Percentiles rank a stretch among this genome's conserved stretches.
Evolutionary conservation across 92 coral and sea anemone genomes (phyloP).

Genomic region (Heliopora coerulea): DNA sequence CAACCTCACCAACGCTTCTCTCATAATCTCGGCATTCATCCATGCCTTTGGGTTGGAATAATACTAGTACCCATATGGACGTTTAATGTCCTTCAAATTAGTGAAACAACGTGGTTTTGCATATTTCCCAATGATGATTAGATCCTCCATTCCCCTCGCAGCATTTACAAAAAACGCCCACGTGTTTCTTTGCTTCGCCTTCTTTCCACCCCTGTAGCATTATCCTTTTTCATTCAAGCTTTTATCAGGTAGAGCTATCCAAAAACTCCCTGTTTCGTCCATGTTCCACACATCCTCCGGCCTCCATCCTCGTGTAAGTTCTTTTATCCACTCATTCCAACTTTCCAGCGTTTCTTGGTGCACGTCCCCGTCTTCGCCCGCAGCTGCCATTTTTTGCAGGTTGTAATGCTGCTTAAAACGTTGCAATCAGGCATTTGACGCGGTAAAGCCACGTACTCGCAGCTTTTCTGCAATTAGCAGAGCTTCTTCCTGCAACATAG

Average conservation of each 20-base stretch:
- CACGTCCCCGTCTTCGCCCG: conserved; percentile 59
- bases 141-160: conserved; percentile 46
- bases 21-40: conserved; percentile 53
- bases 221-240: conserved; percentile 45
- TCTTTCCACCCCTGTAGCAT: conserved; percentile 49
- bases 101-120: conserved; percentile 56
- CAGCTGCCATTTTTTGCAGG: conserved; percentile 37
- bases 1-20: conserved; percentile 41
- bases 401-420: conserved; percentile 53
- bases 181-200: conserved; percentile 53
- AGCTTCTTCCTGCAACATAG: conserved; percentile 57
- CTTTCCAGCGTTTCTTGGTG: conserved; percentile 44
- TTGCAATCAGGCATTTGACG: conserved; percentile 55
- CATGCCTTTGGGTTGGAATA: conserved; percentile 55
- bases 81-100: conserved; percentile 44
- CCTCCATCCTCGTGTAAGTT: conserved; percentile 39
- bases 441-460: conserved; percentile 43
- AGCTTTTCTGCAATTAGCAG: conserved; percentile 49
- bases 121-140: conserved; percentile 48
- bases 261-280: conserved; percentile 55
- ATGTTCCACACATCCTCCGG: conserved; percentile 53
- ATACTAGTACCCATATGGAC: conserved; percentile 54
- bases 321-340: conserved; percentile 52
- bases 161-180: conserved; percentile 60
- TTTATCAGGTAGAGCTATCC: conserved; percentile 53